A percentile compares a stretch with the other conserved stretches of the same genome.
These are phyloP conservation scores for Gallinago paraguaiae DNA, from an alignment of 2,113 vertebrate genomes.

Conservation along the genomic window DNA sequence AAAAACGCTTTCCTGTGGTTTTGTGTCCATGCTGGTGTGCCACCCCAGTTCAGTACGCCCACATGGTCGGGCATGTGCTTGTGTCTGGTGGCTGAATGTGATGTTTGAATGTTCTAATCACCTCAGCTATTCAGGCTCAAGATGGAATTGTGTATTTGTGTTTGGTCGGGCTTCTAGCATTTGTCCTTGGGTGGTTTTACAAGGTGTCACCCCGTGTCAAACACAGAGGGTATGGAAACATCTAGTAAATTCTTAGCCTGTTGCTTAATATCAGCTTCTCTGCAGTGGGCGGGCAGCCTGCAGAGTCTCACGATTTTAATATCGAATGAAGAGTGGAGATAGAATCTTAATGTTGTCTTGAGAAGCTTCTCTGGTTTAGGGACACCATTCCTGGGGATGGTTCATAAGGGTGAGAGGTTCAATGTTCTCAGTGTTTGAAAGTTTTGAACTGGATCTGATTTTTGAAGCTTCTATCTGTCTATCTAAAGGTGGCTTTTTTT, in stretches of 20 bases:
- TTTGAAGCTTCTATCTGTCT: not conserved
- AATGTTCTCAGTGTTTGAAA: not conserved
- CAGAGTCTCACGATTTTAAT: not conserved
- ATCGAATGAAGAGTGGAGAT: not conserved
- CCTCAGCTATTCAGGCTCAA: not conserved
- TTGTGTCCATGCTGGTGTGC: not conserved
- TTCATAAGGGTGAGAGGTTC: not conserved
- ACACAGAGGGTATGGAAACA: not conserved
- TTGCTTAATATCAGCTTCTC: not conserved
- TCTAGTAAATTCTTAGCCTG: not conserved
- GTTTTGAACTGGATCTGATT: not conserved
- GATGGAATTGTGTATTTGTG: not conserved
- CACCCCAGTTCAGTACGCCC: not conserved
- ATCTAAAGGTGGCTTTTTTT: not conserved
- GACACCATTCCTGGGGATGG: not conserved
- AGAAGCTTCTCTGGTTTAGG: not conserved
- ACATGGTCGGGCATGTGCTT: fast-evolving
- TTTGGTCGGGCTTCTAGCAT: not conserved
- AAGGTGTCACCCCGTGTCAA: not conserved
- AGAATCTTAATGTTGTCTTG: not conserved
- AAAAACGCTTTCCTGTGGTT: not conserved
- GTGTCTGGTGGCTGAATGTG: not conserved
- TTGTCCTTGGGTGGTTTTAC: not conserved
- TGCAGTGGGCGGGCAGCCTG: not conserved
- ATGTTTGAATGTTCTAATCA: not conserved